Base-by-base conservation (phyloP, 2,888 invertebrate genomes). In the Hypercompe scribonia region DNA sequence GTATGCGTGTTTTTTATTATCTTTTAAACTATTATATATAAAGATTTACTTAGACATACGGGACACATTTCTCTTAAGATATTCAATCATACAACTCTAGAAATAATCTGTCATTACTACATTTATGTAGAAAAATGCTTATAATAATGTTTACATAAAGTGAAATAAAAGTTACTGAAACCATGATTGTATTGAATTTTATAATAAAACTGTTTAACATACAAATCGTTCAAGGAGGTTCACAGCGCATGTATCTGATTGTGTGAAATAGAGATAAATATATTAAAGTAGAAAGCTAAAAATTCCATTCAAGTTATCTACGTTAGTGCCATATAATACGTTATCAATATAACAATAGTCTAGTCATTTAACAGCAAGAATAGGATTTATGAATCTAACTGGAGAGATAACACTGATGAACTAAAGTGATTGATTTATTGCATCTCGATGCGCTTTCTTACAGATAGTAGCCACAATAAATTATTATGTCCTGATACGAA, bases 371-470 rank as follows among this genome's bases (percentile, higher is more conserved):
- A 76, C 76, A 75, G 70, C 70, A 68, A 71, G 68, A 70, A 61
- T 34, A 71, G 74, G 76, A 80, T 80, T 78, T 81, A 84, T 81
- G 69, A 64, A 72, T 70, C 76, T 73, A 75, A 72, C 34, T 68
- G 50, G 63, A 33, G 75, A 81, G 81, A 84, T 81, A 83, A 76
- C 70, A 74, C 68, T 67, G 74, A 77, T 75, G 73, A 76, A 71
- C 70, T 71, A 65, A 46, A 67, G 42, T 81, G 84, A 84, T 84
- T 84, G 84, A 84, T 84, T 81, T 71, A 76, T 77, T 74, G 78
- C 75, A 72, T 73, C 15, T 42, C 73, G 76, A 74, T 70, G 74
- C 74, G 70, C 33, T 50, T 33, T 50, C 73, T 68, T 73, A 73
- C 72, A 70, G 74, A 68, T 73, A 39, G 73, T 77, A 76, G 75